Percentiles rank a stretch among this genome's conserved stretches.
Conservation (phyloP, 1,140 invertebrate species). For the Rhizoglyphus robini region DNA sequence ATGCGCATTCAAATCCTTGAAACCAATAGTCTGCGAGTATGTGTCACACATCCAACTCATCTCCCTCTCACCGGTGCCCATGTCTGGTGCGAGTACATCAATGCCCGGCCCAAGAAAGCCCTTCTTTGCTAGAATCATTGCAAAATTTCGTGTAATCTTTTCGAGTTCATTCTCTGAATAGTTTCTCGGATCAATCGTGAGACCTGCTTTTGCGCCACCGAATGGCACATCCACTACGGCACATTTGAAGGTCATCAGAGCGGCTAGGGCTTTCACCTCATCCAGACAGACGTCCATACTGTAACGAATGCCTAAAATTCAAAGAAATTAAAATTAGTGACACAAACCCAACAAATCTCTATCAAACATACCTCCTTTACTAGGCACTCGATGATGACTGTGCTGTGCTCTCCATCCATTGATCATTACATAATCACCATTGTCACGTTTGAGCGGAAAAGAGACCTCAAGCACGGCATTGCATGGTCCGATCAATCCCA, state of each 20-base stretch:
- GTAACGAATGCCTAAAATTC: conserved; percentile 91
- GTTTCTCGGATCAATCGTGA: conserved; percentile 89
- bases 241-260: too few relatives aligned
- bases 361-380: conserved; percentile 97
- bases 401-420: conserved; percentile 93
- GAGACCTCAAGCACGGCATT: conserved; percentile 86
- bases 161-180: conserved; percentile 92
- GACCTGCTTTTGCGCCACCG: conserved; percentile 73
- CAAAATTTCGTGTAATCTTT: conserved; percentile 90
- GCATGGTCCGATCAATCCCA: conserved; percentile 87
- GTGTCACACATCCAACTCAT: conserved; percentile 99
- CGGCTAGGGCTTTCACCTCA: too few relatives aligned
- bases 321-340: conserved; percentile 75
- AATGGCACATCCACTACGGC: conserved; percentile 92
- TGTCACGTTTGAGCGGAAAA: conserved; percentile 86
- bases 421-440: conserved; percentile 92
- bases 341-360: too few relatives aligned
- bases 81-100: too few relatives aligned
- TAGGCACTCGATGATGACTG: conserved; percentile 86
- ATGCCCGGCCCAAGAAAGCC: conserved; percentile 97
- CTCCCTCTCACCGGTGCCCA: too few relatives aligned
- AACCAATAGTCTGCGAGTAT: conserved; percentile 89
- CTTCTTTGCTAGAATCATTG: conserved; percentile 94
- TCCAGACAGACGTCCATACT: too few relatives aligned
- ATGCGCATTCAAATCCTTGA: conserved; percentile 88